These are phyloP conservation scores for Puffinus mauretanicus DNA, from an alignment of 2,113 vertebrate genomes.

Conservation along the genomic window DNA sequence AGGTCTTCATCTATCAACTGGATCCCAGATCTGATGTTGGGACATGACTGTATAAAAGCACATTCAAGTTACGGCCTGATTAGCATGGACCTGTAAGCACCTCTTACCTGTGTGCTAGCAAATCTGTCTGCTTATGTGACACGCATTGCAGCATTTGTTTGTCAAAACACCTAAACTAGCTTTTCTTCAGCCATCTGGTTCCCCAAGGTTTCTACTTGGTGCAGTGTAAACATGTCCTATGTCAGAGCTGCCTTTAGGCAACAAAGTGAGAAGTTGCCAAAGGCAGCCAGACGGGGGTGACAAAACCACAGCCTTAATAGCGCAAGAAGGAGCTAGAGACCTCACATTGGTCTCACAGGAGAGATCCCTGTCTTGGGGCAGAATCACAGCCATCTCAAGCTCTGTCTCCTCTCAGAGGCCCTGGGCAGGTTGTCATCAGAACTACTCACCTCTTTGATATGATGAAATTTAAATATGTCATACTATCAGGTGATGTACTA, in stretches of 20 bases:
- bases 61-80: neutral
- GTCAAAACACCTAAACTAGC: neutral
- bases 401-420: neutral
- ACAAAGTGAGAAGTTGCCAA: neutral
- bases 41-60: constrained; percentile 67
- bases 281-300: neutral
- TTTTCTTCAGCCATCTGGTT: neutral
- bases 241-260: neutral
- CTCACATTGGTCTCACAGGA: neutral
- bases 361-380: neutral
- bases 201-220: neutral
- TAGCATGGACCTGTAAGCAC: neutral
- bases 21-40: constrained; percentile 60
- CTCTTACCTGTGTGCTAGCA: neutral
- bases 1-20: constrained; percentile 55
- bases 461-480: neutral
- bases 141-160: neutral
- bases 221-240: neutral
- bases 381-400: neutral
- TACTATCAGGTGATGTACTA: neutral
- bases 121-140: neutral
- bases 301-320: neutral
- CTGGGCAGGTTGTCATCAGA: neutral
- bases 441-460: neutral
- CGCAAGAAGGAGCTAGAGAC: neutral